Base-by-base conservation (phyloP, 2,888 invertebrate species). In the Leucania comma region DNA sequence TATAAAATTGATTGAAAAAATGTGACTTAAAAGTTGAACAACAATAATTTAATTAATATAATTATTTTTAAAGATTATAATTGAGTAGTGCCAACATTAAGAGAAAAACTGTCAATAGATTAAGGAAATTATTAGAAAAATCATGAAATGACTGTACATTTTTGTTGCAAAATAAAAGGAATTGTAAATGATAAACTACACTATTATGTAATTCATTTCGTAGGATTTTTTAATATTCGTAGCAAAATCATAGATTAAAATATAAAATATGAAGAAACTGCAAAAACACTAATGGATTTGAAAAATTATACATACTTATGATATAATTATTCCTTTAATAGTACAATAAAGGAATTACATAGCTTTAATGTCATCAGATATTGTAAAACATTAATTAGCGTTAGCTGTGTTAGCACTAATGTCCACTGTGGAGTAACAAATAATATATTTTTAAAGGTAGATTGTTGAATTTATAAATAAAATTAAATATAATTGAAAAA, bases 231-330 rank as follows among this genome's bases (percentile, higher is more conserved):
- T 77, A 86, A 87, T 87, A 87, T 88, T 86, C 68, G 88, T 93
- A 92, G 92, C 87, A 69, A 86, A 85, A 80, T 82, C 83, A 90
- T 92, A 92, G 89, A 83, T 86, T 85, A 81, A 81, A 83, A 87
- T 86, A 83, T 87, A 86, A 90, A 84, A 86, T 86, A 89, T 85
- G 84, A 80, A 89, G 89, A 86, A 91, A 94, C 95, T 95, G 95
- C 95, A 95, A 93, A 90, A 85, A 90, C 95, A 95, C 95, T 94
- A 92, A 95, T 77, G 95, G 95, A 95, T 95, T 95, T 95, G 95
- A 95, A 91, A 91, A 84, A 88, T 83, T 88, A 89, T 88, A 86
- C 86, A 90, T 89, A 90, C 75, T 86, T 76, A 87, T 84, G 72
- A 87, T 86, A 84, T 85, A 87, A 83, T 82, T 80, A 89, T 89